phyloP scores from a whole-genome alignment of 2,113 vertebrate species.

The Gnathonemus longibarbis region DNA sequence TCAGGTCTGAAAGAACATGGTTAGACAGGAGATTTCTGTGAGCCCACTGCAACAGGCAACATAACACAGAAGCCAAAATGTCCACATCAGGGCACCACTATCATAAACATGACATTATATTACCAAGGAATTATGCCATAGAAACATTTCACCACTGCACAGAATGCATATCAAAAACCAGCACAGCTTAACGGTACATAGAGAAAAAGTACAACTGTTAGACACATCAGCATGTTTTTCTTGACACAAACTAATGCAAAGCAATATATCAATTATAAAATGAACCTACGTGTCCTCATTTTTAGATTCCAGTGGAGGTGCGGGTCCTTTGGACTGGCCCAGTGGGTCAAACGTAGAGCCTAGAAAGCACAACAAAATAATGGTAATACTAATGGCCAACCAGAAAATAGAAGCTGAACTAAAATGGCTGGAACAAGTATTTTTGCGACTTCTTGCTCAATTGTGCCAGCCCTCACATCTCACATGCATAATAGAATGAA shows the following conservation, averaged over 20 bases:
- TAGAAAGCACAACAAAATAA: conserved; percentile 42
- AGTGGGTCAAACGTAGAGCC: conserved; percentile 84
- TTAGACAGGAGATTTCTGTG: not conserved
- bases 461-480: not conserved
- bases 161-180: not conserved
- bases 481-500: not conserved
- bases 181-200: not conserved
- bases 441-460: not conserved
- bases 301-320: conserved; percentile 78
- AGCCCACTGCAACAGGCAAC: not conserved
- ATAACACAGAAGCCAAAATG: not conserved
- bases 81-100: not conserved
- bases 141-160: not conserved
- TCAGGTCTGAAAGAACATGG: conserved; percentile 66
- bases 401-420: not conserved
- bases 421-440: not conserved
- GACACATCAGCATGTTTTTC: not conserved
- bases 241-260: not conserved
- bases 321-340: conserved; percentile 78
- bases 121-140: not conserved
- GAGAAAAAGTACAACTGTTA: not conserved
- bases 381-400: not conserved
- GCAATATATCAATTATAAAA: not conserved
- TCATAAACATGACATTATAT: not conserved
- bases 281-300: conserved; percentile 80